These are phyloP conservation scores for Halictus quadricinctus DNA, from an alignment of 2,888 invertebrate species.

Conservation along the genomic window DNA sequence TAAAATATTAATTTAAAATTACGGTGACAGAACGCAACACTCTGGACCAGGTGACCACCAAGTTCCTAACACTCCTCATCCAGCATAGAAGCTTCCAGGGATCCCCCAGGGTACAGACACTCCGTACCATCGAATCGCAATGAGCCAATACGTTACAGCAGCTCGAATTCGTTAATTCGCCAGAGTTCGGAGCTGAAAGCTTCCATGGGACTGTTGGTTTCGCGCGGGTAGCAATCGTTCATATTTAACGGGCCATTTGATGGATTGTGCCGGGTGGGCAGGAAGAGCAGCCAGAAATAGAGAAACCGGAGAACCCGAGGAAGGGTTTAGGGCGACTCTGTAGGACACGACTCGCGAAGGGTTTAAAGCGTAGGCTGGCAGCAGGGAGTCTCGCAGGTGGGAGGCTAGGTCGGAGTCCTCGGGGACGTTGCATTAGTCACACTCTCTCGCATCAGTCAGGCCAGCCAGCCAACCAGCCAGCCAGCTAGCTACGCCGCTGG, in stretches of 20 bases:
- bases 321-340: background rate
- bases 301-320: slow-evolving; percentile 28
- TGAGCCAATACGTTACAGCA: background rate
- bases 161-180: background rate
- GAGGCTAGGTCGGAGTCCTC: slow-evolving; percentile 60
- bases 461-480: slow-evolving; percentile 27
- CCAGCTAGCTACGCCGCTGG: background rate
- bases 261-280: slow-evolving; percentile 61
- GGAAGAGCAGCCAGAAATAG: slow-evolving; percentile 13
- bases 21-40: background rate
- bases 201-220: background rate
- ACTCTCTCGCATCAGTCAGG: slow-evolving; percentile 75
- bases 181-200: background rate
- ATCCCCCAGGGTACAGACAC: too few relatives aligned
- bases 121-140: background rate
- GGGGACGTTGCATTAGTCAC: slow-evolving; percentile 76
- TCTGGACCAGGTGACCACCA: background rate
- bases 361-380: slow-evolving; percentile 35
- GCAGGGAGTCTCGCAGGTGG: slow-evolving; percentile 34
- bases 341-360: slow-evolving; percentile 31
- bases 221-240: slow-evolving; percentile 56
- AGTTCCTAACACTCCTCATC: background rate
- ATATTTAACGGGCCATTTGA: slow-evolving; percentile 74
- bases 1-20: background rate
- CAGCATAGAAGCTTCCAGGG: background rate